Evolutionary conservation across 2,797 vertebrate genomes (phyloP), one percentile per base, ranked within the genome.

Genomic region (Peromyscus melanophrys): DNA sequence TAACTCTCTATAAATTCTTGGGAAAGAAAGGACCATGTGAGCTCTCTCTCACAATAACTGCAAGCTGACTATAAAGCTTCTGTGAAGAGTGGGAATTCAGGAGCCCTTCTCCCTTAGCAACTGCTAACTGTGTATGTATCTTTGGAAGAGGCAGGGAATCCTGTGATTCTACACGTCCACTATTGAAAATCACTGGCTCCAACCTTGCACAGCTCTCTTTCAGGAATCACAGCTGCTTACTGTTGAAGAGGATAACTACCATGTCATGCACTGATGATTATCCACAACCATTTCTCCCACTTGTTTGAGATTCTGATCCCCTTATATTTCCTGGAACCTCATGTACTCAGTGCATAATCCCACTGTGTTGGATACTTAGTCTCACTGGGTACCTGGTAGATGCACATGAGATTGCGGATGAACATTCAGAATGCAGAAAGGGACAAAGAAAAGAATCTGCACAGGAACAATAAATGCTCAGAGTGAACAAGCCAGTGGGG

Each of bases 281-380:
- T 57, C 25, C 9, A 57, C 49, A 13, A 23, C 49, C 49, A 52
- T 2, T 4, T 14, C 1, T 78, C 4, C 49, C 16, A 0, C 12
- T 77, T 65, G 5, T 29, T 55, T 9, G 69, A 43, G 3, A 10
- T 16, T 14, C 34, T 21, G 52, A 37, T 57, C 4, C 19, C 1
- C 0, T 16, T 57, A 16, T 25, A 52, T 37, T 67, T 8, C 7
- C 3, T 17, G 12, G 17, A 61, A 8, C 0, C 8, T 9, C 2
- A 1, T 40, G 1, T 8, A 67, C 3, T 57, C 25, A 25, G 11
- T 7, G 5, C 1, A 17, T 0, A 4, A 5, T 3, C 1, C 10
- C 8, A 34, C 2, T 37, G 23, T 31, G 25, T 16, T 43, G 34
- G 3, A 5, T 12, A 52, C 34, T 63, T 3, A 46, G 40, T 49